phyloP scores from a whole-genome alignment of 23 tunicate genomes.

The Pegea sp. region DNA sequence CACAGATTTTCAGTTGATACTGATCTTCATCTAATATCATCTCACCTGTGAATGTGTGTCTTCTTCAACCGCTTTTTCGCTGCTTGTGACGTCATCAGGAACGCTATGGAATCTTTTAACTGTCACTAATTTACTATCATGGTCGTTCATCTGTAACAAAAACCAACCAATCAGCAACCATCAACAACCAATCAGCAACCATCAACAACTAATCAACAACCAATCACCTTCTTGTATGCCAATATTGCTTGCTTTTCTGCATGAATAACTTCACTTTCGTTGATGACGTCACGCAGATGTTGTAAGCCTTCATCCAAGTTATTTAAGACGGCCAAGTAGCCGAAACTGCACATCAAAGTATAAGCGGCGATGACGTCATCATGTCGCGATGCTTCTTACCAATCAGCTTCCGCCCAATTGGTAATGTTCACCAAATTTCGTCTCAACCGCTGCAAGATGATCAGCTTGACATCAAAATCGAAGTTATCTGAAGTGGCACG shows the following conservation, averaged over 20 bases:
- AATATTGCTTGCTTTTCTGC: conserved; percentile 76
- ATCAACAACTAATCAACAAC: too few relatives aligned
- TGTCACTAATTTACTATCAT: neutral
- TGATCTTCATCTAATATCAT: too few relatives aligned
- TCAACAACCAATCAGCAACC: too few relatives aligned
- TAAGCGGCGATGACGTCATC: neutral
- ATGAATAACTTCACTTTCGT: conserved; percentile 48
- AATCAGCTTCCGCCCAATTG: conserved; percentile 53
- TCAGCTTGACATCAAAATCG: conserved; percentile 19
- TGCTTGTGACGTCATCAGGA: neutral
- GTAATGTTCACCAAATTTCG: conserved; percentile 30
- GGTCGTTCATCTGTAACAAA: neutral
- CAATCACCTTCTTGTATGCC: conserved; percentile 28
- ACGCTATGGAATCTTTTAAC: conserved; percentile 1
- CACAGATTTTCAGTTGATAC: too few relatives aligned
- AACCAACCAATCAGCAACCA: too few relatives aligned
- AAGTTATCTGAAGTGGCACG: neutral
- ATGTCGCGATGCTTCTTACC: conserved; percentile 11
- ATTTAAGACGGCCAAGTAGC: conserved; percentile 43
- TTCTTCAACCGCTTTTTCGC: neutral
- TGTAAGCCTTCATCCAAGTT: conserved; percentile 17
- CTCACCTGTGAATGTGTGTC: too few relatives aligned
- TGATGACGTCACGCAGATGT: conserved; percentile 46
- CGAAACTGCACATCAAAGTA: conserved; percentile 18
- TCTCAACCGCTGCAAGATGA: conserved; percentile 56